These are phyloP conservation scores for Dasyornis broadbenti DNA, from an alignment of 2,113 vertebrate genomes.

Conservation along the genomic window DNA sequence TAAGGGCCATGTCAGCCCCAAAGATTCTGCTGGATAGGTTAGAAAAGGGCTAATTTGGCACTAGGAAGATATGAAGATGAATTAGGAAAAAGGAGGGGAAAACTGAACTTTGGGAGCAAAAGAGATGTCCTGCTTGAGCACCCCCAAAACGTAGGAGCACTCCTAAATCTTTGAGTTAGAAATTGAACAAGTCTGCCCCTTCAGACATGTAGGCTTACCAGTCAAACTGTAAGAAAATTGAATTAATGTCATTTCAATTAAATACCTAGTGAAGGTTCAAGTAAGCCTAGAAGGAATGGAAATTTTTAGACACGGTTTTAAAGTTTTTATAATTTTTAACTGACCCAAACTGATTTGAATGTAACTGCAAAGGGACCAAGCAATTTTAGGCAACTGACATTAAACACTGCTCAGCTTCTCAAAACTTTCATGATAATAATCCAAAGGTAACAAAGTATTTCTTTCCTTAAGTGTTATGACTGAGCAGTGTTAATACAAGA, in stretches of 20 bases:
- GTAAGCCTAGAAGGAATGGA: background rate
- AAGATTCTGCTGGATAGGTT: background rate
- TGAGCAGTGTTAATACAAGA: background rate
- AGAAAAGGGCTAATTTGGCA: background rate
- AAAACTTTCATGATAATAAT: background rate
- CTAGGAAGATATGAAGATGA: background rate
- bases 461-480: background rate
- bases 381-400: background rate
- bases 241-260: background rate
- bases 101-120: background rate
- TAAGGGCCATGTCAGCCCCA: background rate
- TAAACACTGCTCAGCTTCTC: background rate
- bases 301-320: background rate
- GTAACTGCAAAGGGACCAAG: background rate
- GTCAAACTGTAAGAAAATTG: background rate
- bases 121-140: background rate
- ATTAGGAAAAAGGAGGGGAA: background rate
- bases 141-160: accelerated
- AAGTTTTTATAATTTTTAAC: background rate
- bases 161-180: background rate
- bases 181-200: background rate
- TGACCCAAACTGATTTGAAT: background rate
- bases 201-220: background rate
- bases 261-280: background rate
- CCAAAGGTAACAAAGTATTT: background rate